Evolutionary conservation across 1,140 invertebrate species (phyloP).

Genomic region (Octopus sinensis): DNA sequence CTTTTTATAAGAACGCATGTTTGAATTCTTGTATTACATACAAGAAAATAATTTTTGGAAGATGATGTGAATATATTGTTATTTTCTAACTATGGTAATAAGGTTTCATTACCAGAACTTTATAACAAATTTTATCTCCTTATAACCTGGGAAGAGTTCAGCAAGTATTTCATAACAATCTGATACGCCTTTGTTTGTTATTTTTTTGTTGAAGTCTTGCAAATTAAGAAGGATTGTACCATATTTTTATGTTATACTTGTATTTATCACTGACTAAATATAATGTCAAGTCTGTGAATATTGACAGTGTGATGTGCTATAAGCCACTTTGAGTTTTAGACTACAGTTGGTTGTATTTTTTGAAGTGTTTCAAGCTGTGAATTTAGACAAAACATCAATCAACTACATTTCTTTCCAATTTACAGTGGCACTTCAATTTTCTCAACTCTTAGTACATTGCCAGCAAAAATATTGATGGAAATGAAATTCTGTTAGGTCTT

Average conservation of each 20-base stretch:
- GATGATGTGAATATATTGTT: too few relatives aligned
- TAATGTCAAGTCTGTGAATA: background rate
- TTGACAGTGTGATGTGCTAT: background rate
- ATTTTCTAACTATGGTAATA: too few relatives aligned
- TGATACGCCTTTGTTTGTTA: background rate
- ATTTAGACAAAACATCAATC: too few relatives aligned
- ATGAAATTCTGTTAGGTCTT: too few relatives aligned
- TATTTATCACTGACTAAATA: background rate
- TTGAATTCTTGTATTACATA: conserved; percentile 5
- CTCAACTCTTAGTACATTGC: too few relatives aligned
- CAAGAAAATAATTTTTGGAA: background rate
- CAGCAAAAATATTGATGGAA: too few relatives aligned
- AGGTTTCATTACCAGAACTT: too few relatives aligned
- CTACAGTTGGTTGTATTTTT: too few relatives aligned
- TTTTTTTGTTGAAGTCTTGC: background rate
- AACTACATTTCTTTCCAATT: too few relatives aligned
- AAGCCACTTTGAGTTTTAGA: background rate
- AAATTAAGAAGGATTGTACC: background rate
- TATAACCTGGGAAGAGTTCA: background rate
- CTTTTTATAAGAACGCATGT: background rate
- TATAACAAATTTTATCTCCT: too few relatives aligned
- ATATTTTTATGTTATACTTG: conserved; percentile 6
- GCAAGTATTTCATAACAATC: conserved; percentile 7
- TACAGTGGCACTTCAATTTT: too few relatives aligned
- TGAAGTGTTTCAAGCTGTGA: too few relatives aligned